phyloP scores from a whole-genome alignment of 1,140 invertebrate genomes.

The Caenorhabditis tropicalis region DNA sequence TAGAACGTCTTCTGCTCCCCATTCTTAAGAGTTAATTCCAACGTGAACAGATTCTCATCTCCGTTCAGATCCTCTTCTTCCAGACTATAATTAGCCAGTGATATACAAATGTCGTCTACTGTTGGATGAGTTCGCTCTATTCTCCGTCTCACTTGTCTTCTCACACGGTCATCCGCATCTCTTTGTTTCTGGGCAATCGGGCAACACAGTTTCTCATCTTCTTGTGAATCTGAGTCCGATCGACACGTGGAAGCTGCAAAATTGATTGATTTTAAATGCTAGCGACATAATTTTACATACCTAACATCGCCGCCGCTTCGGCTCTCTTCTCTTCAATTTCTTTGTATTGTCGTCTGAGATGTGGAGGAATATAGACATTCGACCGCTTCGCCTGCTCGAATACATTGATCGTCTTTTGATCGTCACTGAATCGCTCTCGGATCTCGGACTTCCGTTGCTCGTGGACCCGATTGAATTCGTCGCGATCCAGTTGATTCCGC shows the following conservation, averaged over 20 bases:
- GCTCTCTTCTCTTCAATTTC: not conserved
- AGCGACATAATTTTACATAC: not conserved
- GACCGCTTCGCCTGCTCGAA: not conserved
- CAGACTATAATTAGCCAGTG: constrained; percentile 11
- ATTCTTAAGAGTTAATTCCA: not conserved
- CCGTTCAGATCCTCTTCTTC: not conserved
- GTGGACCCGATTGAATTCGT: constrained; percentile 56
- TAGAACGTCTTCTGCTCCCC: not conserved
- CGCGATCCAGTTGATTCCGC: constrained; percentile 57
- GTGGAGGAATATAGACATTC: constrained; percentile 51
- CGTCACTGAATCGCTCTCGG: constrained; percentile 41
- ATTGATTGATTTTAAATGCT: not conserved
- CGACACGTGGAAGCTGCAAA: not conserved
- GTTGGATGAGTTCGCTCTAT: not conserved
- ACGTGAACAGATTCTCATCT: not conserved
- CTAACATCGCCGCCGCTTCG: not conserved
- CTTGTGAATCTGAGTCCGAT: not conserved
- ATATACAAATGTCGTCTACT: not conserved
- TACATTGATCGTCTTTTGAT: not conserved
- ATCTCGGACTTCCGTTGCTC: constrained; percentile 52
- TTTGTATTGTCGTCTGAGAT: not conserved
- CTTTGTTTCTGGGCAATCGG: not conserved
- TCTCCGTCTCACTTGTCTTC: not conserved
- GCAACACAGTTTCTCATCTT: not conserved
- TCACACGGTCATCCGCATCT: not conserved